These are phyloP conservation scores for Charina bottae DNA, from an alignment of 2,113 vertebrate species.

Conservation along the genomic window DNA sequence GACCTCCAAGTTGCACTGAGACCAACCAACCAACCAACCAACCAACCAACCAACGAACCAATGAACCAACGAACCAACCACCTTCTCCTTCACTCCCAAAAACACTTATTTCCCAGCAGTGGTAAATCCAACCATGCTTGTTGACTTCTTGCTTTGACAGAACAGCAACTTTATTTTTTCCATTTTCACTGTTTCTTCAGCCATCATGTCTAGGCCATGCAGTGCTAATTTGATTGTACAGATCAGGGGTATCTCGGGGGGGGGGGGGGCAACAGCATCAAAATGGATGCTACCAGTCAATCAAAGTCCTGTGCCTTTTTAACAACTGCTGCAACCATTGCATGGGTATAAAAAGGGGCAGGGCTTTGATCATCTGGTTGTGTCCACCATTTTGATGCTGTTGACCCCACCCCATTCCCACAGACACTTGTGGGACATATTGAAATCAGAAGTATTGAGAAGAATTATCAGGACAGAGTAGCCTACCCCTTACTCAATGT, in stretches of 20 bases:
- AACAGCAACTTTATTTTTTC: constrained; percentile 22
- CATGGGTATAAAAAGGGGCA: neutral
- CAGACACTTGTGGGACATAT: neutral
- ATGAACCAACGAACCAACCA: constrained; percentile 15
- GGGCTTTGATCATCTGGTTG: neutral
- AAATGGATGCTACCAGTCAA: neutral
- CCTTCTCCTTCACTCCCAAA: neutral
- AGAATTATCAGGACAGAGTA: neutral
- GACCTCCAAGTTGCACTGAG: constrained; percentile 54
- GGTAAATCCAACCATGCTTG: neutral
- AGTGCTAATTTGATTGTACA: constrained; percentile 7
- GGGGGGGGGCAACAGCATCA: neutral
- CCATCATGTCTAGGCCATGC: neutral
- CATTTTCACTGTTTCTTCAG: neutral
- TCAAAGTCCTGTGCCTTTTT: neutral
- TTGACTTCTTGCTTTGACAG: constrained; percentile 44
- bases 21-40: constrained; percentile 19
- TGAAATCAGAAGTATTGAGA: neutral
- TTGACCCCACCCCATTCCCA: neutral
- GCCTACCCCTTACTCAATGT: neutral
- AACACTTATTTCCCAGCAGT: constrained; percentile 46
- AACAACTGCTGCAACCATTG: neutral
- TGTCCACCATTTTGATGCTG: neutral
- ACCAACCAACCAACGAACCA: neutral
- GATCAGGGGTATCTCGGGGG: neutral